phyloP scores from a whole-genome alignment of 1,140 invertebrate genomes.

The Drosophila grimshawi region DNA sequence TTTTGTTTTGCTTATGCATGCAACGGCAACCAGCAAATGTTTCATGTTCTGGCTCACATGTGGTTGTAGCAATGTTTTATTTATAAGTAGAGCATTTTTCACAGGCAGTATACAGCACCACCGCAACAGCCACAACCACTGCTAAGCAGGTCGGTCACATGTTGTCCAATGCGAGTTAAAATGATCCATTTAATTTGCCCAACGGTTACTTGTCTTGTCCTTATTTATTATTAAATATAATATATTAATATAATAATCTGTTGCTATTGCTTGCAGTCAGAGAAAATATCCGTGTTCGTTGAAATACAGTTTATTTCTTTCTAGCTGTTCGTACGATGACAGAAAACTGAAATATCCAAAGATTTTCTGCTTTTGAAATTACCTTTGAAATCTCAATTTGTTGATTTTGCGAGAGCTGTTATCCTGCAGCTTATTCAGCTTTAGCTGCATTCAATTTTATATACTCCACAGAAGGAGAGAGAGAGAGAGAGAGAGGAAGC shows the following conservation, averaged over 20 bases:
- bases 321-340: too few species aligned
- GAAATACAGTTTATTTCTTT: conserved; percentile 1
- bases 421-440: conserved; percentile 33
- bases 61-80: conserved; percentile 66
- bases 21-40: conserved; percentile 18
- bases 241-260: too few species aligned
- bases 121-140: background rate
- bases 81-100: conserved; percentile 53
- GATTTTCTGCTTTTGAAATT: conserved; percentile 27
- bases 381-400: conserved; percentile 22
- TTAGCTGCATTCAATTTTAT: conserved; percentile 59
- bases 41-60: conserved; percentile 55
- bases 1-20: conserved; percentile 8
- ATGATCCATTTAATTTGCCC: background rate
- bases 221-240: background rate
- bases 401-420: conserved; percentile 17
- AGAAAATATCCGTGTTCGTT: background rate
- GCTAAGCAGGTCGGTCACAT: conserved; percentile 12
- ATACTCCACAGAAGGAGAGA: background rate
- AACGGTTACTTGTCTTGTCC: background rate
- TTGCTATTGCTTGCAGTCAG: background rate
- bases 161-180: background rate
- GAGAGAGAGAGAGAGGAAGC: background rate
- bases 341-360: conserved; percentile 7
- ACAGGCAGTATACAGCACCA: background rate